phyloP scores from a whole-genome alignment of 1,140 invertebrate species.

The Drosophila ficusphila region DNA sequence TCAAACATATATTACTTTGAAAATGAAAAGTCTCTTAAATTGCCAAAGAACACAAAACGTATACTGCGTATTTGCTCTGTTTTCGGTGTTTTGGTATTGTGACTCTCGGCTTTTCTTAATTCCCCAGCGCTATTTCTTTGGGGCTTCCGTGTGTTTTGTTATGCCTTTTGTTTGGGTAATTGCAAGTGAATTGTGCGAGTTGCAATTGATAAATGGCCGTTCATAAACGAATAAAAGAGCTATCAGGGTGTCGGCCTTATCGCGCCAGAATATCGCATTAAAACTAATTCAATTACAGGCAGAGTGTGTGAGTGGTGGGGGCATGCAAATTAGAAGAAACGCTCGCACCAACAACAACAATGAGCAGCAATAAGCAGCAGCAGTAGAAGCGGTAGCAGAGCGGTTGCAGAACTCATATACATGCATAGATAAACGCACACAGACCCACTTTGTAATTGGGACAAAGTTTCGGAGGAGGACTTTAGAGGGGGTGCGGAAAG shows the following conservation, averaged over 20 bases:
- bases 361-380: background rate
- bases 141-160: constrained; percentile 1
- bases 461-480: constrained; percentile 48
- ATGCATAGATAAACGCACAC: constrained; percentile 34
- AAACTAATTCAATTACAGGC: constrained; percentile 77
- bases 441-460: constrained; percentile 51
- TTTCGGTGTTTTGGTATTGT: constrained; percentile 28
- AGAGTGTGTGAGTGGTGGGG: constrained; percentile 34
- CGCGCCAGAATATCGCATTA: constrained; percentile 57
- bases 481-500: constrained; percentile 11
- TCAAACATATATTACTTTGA: no score
- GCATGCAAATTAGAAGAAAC: constrained; percentile 52
- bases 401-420: background rate
- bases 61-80: constrained; percentile 41
- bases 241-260: constrained; percentile 52
- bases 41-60: constrained; percentile 5
- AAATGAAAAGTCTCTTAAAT: constrained; percentile 3
- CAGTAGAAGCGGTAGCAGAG: constrained; percentile 7
- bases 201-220: constrained; percentile 52
- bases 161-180: constrained; percentile 30
- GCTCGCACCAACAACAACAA: background rate
- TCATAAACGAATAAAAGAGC: constrained; percentile 30
- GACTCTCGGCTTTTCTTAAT: background rate
- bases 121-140: constrained; percentile 15
- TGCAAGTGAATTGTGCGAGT: constrained; percentile 56